Evolutionary conservation across 2,888 invertebrate species (phyloP).

Genomic region (Ypsolopha sequella): DNA sequence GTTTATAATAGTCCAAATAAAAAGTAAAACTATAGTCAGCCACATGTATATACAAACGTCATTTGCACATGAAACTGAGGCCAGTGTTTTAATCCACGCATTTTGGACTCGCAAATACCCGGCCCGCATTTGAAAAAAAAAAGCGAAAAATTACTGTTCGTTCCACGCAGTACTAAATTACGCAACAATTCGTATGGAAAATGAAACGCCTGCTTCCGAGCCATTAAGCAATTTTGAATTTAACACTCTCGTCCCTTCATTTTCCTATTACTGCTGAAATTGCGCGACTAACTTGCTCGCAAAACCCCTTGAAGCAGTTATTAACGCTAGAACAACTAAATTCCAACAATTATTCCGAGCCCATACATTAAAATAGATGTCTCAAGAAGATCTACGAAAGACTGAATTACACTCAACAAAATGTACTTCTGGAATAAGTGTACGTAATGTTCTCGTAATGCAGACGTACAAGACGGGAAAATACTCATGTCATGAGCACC

Average conservation of each 20-base stretch:
- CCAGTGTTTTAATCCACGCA: background rate
- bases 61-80: background rate
- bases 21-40: too few species aligned
- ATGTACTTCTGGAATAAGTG: too few species aligned
- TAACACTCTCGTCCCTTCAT: conserved; percentile 66
- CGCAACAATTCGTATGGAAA: conserved; percentile 64
- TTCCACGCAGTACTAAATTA: conserved; percentile 55
- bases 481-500: too few species aligned
- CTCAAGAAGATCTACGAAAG: too few species aligned
- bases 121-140: conserved; percentile 34
- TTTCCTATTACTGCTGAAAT: conserved; percentile 60
- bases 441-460: too few species aligned
- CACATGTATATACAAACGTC: background rate
- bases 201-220: conserved; percentile 65
- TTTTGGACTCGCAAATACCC: background rate
- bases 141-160: background rate
- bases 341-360: background rate
- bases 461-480: too few species aligned
- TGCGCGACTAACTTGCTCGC: conserved; percentile 34
- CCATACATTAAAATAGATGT: too few species aligned
- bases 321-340: conserved; percentile 4
- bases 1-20: too few species aligned
- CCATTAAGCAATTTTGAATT: conserved; percentile 69
- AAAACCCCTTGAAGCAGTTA: conserved; percentile 6
- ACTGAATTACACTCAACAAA: too few species aligned